Evolutionary conservation across 2,797 vertebrate genomes (phyloP), one percentile per base, ranked within the genome.

Genomic region (Eleutherodactylus coqui): DNA sequence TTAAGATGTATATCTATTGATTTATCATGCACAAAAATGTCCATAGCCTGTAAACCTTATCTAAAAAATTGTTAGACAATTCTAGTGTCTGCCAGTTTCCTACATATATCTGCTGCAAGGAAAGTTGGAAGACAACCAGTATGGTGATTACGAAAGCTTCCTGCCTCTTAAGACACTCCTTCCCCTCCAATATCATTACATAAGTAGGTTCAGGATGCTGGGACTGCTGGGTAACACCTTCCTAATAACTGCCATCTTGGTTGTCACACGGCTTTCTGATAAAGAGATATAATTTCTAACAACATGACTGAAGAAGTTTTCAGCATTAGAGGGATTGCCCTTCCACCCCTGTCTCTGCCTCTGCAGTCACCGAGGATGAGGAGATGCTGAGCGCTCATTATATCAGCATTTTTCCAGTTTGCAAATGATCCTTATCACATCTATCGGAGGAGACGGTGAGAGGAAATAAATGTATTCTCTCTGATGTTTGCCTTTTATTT

Each of bases 401-500:
- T 45, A 43, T 43, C 38, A 36, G 32, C 32, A 9, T 7, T 69
- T 36, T 34, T 16, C 24, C 34, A 34, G 21, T 36, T 70, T 24
- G 34, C 24, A 41, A n/a, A 43, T 27, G n/a, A 79, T 43, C 69
- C 38, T 38, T 21, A 41, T 72, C 7, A 41, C 69, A 72, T 72
- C 43, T 41, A 72, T 72, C 21, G 38, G 9, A 43, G 69, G 21
- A 72, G 69, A n/a, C 69, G 69, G 24, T n/a, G 36, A 41, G 11
- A 5, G 36, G n/a, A 13, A n/a, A 72, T 41, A 13, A 45, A 79
- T 45, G 38, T 62, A 5, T 62, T 64, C n/a, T 64, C 36, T 3
- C n/a, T 10, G 47, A 62, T 29, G 27, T 62, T 77, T 79, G 11
- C 58, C 38, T 29, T 43, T 79, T 73, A 73, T 73, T 79, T 79